phyloP scores from a whole-genome alignment of 2,797 vertebrate species.

The Bovichtus diacanthus region DNA sequence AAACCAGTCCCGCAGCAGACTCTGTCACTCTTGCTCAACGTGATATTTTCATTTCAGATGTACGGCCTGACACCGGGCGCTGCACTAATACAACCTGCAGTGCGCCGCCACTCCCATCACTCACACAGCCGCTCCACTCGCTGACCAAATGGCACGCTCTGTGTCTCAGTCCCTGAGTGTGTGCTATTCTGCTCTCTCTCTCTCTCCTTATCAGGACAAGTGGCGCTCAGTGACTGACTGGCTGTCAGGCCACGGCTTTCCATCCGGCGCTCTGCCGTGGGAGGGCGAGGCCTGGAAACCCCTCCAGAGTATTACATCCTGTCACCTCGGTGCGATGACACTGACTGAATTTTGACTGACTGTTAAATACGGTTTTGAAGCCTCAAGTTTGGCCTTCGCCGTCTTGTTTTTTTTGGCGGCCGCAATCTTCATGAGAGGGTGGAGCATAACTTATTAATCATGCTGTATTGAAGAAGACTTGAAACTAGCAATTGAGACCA shows the following conservation, averaged over 20 bases:
- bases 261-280: not conserved
- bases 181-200: constrained; percentile 37
- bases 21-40: constrained; percentile 48
- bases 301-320: constrained; percentile 42
- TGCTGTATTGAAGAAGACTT: no score
- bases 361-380: no score
- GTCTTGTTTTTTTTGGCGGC: no score
- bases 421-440: no score
- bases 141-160: constrained; percentile 26
- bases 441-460: no score
- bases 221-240: constrained; percentile 39
- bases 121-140: constrained; percentile 22
- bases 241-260: constrained; percentile 14
- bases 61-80: constrained; percentile 30
- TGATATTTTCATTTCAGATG: constrained; percentile 65
- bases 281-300: constrained; percentile 31
- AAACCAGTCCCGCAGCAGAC: constrained; percentile 48
- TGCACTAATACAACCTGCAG: constrained; percentile 18
- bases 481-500: no score
- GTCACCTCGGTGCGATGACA: constrained; percentile 13
- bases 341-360: no score
- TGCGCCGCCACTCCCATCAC: constrained; percentile 29
- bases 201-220: constrained; percentile 67
- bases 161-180: constrained; percentile 25
- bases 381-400: no score